Percentiles rank a stretch among this genome's conserved stretches.
phyloP scores from a whole-genome alignment of 2,888 invertebrate species.

The Melanargia galathea region DNA sequence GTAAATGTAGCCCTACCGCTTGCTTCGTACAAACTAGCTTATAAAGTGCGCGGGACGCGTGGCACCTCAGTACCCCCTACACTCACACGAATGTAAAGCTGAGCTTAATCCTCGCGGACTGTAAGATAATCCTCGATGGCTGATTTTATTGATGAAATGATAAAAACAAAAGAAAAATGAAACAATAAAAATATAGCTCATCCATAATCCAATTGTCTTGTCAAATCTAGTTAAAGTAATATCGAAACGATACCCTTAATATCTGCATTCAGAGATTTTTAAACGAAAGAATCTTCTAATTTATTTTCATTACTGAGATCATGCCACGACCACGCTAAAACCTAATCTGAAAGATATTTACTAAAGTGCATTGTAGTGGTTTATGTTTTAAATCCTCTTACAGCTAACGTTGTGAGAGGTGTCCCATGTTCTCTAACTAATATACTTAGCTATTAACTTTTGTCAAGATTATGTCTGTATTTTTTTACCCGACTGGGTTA shows the following conservation, averaged over 20 bases:
- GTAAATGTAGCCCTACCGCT: too few relatives aligned
- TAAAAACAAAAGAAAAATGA: too few relatives aligned
- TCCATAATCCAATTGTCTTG: too few relatives aligned
- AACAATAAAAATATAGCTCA: too few relatives aligned
- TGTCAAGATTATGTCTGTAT: conserved; percentile 30
- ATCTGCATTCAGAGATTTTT: not conserved
- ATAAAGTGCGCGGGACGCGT: too few relatives aligned
- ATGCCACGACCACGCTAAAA: not conserved
- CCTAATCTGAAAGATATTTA: conserved; percentile 27
- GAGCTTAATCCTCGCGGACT: too few relatives aligned
- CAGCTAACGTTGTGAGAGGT: conserved; percentile 29
- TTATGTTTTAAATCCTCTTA: conserved; percentile 39
- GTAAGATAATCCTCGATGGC: too few relatives aligned
- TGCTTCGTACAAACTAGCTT: too few relatives aligned
- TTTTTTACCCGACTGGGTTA: conserved; percentile 15
- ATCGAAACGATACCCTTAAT: conserved; percentile 40
- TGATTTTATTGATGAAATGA: too few relatives aligned
- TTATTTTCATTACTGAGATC: not conserved
- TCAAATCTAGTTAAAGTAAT: too few relatives aligned
- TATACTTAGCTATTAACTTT: conserved; percentile 35
- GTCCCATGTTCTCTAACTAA: conserved; percentile 30
- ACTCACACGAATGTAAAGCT: too few relatives aligned
- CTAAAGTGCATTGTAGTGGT: conserved; percentile 31
- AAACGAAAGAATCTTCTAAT: not conserved
- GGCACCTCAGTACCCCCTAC: too few relatives aligned